Base-by-base conservation (phyloP, 2,888 invertebrate genomes). In the Chrysolina haemoptera region DNA sequence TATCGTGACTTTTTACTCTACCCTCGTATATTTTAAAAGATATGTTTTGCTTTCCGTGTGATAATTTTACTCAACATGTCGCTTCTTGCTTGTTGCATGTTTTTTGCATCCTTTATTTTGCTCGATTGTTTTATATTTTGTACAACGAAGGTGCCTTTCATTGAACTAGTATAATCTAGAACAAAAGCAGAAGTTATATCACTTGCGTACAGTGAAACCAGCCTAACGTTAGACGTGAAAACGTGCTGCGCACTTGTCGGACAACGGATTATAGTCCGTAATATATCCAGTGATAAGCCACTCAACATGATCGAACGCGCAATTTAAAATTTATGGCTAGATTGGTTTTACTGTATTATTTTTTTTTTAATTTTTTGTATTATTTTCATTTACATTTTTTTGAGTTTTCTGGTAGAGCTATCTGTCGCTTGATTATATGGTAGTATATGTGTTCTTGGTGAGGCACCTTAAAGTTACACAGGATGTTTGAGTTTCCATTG, bases 391-490 rank as follows among this genome's bases (percentile, higher is more conserved):
- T 6, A 16, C n/a, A 18, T 50, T 18, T 50, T n/a, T 43, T 14
- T 14, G 43, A 3, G 3, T 14, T 43, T 43, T 43, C 14, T 43
- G 3, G 20, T 62, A 62, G 18, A 22, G 27, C 20, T 62, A 35
- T 62, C 8, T 62, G 18, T 62, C 22, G 27, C 12, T 22, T 62
- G 5, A 1, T 59, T n/a, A 35, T 12, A 59, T 20, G 3, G 35
- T 50, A 35, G 35, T 18, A 40, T 41, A 16, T 3, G 35, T 43
- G 18, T 64, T 64, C 35, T 40, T 41, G 41, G 43, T 11, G 43
- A 43, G 64, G 64, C 64, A 64, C 43, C 62, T 18, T 35, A 20
- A 20, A 41, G 16, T 12, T 63, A 40, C 63, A 63, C 63, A 63
- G 63, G 64, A 64, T 43, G 20, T 43, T 64, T 43, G 64, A 64